Conservation (phyloP, 1,140 invertebrate species). For the Calliopsis andreniformis region DNA sequence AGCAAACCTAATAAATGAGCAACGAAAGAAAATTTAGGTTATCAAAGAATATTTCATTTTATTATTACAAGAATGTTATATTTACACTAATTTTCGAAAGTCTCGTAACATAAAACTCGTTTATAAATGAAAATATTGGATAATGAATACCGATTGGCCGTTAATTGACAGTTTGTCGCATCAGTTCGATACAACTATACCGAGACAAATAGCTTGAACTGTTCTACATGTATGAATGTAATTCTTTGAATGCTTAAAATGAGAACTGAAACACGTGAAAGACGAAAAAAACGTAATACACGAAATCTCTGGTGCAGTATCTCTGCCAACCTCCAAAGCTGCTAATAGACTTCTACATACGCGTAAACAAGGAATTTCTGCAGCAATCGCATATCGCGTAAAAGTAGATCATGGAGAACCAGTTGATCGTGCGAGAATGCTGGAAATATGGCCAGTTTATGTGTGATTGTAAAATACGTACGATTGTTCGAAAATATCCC, state of each 20-base stretch:
- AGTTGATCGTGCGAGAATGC: not conserved
- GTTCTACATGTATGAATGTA: not conserved
- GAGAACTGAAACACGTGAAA: not conserved
- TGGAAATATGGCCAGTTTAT: conserved; percentile 1
- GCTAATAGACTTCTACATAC: conserved; percentile 6
- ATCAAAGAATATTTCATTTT: conserved; percentile 24
- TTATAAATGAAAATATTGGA: not conserved
- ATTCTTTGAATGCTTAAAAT: not conserved
- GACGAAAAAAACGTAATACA: not conserved
- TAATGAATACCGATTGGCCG: not conserved
- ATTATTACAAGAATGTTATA: conserved; percentile 1
- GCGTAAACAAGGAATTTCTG: conserved; percentile 40
- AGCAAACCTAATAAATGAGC: conserved; percentile 1
- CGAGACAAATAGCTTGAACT: not conserved
- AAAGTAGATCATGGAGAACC: not conserved
- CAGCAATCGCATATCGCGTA: conserved; percentile 1
- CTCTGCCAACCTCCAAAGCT: conserved; percentile 43
- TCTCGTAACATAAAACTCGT: not conserved
- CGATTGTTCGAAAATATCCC: conserved; percentile 58
- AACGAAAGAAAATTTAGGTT: conserved; percentile 37
- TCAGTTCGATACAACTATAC: not conserved
- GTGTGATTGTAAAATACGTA: conserved; percentile 51
- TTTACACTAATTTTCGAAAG: not conserved
- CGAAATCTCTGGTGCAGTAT: conserved; percentile 4
- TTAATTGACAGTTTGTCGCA: conserved; percentile 44